Evolutionary conservation across 2,797 vertebrate genomes (phyloP).

Genomic region (Lagocephalus sceleratus): DNA sequence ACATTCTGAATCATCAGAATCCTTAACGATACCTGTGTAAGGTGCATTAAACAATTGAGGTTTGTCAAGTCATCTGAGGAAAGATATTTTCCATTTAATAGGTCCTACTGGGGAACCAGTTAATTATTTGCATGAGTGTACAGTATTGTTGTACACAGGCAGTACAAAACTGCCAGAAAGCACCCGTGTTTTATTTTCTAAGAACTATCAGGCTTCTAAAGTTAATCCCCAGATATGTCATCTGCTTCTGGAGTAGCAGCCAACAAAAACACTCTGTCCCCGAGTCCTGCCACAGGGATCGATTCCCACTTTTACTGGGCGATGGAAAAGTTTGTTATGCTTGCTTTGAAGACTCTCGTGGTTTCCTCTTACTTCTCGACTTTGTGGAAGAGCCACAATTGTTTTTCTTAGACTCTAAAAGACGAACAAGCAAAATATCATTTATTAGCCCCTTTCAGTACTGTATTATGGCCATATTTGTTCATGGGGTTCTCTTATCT

Average conservation of each 20-base stretch:
- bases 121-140: too few relatives aligned
- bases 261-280: slow-evolving; percentile 69
- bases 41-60: too few relatives aligned
- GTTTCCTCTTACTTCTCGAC: slow-evolving; percentile 68
- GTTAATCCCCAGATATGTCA: slow-evolving; percentile 69
- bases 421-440: slow-evolving; percentile 42
- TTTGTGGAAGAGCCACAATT: slow-evolving; percentile 50
- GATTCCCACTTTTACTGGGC: slow-evolving; percentile 69
- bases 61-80: too few relatives aligned
- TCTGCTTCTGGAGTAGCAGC: slow-evolving; percentile 64
- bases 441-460: background rate
- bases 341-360: slow-evolving; percentile 71
- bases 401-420: slow-evolving; percentile 52
- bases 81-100: too few relatives aligned
- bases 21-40: too few relatives aligned
- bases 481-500: slow-evolving; percentile 26
- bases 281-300: slow-evolving; percentile 62
- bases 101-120: too few relatives aligned
- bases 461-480: slow-evolving; percentile 32
- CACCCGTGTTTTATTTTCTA: slow-evolving; percentile 45
- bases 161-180: slow-evolving; percentile 33
- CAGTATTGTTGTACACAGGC: too few relatives aligned
- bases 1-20: too few relatives aligned
- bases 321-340: slow-evolving; percentile 75
- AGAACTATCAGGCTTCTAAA: slow-evolving; percentile 60